These are phyloP conservation scores for Zapornia atra DNA, from an alignment of 2,113 vertebrate species.

Conservation along the genomic window DNA sequence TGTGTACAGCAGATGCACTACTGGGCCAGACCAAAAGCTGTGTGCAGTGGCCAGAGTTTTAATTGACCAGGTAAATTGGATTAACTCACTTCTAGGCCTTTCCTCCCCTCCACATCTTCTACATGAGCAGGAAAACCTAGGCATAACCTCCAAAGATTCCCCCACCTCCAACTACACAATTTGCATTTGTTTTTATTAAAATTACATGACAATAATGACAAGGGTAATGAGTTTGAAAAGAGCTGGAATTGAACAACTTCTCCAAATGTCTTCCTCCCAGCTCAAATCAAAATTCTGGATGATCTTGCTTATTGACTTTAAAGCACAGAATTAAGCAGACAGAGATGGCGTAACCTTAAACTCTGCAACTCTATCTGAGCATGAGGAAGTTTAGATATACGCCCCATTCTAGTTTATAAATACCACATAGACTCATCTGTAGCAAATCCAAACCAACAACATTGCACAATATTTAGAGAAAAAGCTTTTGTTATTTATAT, in stretches of 20 bases:
- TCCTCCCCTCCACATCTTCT: not conserved
- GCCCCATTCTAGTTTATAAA: not conserved
- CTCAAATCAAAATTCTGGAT: not conserved
- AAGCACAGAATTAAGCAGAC: not conserved
- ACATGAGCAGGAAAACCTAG: not conserved
- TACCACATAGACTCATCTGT: not conserved
- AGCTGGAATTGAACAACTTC: not conserved
- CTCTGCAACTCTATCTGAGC: not conserved
- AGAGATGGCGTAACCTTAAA: not conserved
- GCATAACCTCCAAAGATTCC: not conserved
- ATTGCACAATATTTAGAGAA: conserved; percentile 59
- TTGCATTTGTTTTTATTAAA: not conserved
- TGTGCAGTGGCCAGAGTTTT: not conserved
- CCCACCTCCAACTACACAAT: not conserved
- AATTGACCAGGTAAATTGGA: not conserved
- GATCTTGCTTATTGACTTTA: not conserved
- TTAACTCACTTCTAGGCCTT: not conserved
- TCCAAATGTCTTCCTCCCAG: not conserved
- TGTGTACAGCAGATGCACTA: not conserved
- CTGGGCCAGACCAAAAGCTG: not conserved
- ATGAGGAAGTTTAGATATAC: not conserved
- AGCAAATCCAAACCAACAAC: conserved; percentile 50
- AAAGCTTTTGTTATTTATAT: conserved; percentile 53
- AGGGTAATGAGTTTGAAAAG: not conserved
- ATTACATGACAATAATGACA: not conserved